phyloP scores from a whole-genome alignment of 2,888 invertebrate genomes.

The Megamerina dolium region DNA sequence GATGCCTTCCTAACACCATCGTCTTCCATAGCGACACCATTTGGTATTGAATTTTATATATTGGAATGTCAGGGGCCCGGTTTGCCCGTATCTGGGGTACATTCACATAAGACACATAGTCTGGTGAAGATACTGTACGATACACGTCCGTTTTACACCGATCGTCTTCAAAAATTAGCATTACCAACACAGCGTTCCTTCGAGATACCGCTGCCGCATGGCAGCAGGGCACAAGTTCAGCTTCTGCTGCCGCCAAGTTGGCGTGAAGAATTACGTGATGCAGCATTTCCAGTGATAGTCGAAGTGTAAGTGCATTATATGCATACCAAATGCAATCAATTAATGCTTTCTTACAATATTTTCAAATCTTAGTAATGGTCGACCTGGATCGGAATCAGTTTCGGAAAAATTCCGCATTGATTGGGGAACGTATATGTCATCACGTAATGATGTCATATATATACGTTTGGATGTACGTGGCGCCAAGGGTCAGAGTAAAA shows the following conservation, averaged over 20 bases:
- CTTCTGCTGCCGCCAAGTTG: conserved; percentile 82
- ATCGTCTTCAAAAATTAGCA: conserved; percentile 68
- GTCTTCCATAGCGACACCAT: conserved; percentile 43
- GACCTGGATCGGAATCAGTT: conserved; percentile 86
- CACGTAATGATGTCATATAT: conserved; percentile 84
- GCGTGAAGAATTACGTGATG: conserved; percentile 77
- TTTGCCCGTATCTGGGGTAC: conserved; percentile 74
- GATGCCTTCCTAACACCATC: conserved; percentile 65
- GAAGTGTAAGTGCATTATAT: conserved; percentile 68
- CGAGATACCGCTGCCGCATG: conserved; percentile 79
- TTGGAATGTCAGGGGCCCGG: conserved; percentile 90
- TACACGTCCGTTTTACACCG: conserved; percentile 60
- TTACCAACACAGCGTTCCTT: conserved; percentile 76
- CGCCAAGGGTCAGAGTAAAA: conserved; percentile 71
- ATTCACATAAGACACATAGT: conserved; percentile 69
- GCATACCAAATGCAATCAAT: not conserved
- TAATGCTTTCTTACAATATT: not conserved
- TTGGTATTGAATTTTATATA: conserved; percentile 58
- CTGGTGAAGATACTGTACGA: conserved; percentile 73
- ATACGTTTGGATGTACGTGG: conserved; percentile 88
- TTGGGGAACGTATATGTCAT: conserved; percentile 91
- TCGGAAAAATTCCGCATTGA: conserved; percentile 80
- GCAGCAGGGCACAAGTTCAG: conserved; percentile 81
- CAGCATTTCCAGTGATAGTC: conserved; percentile 81
- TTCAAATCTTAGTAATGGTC: conserved; percentile 65